A percentile compares a stretch with the other conserved stretches of the same genome.
Conservation (phyloP, 1,140 invertebrate species). For the Leguminivora glycinivorella region DNA sequence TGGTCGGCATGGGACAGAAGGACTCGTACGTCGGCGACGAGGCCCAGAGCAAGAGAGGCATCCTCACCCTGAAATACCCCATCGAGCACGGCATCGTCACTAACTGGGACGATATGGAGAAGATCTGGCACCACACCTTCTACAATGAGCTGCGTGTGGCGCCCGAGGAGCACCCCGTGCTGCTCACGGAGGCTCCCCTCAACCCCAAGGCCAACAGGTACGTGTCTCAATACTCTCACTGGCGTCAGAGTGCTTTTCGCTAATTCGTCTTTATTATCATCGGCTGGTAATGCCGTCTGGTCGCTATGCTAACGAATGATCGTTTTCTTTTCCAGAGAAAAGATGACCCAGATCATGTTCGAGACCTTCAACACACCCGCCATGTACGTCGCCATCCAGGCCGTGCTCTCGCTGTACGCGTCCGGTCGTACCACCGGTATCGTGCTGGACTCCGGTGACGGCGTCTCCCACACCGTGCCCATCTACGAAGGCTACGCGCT, state of each 20-base stretch:
- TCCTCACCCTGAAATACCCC: constrained; percentile 96
- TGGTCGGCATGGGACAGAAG: constrained; percentile 98
- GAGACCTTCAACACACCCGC: constrained; percentile 90
- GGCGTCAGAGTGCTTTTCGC: background rate
- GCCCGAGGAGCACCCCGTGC: constrained; percentile 94
- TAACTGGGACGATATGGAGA: constrained; percentile 99
- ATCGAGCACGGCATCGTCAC: constrained; percentile 98
- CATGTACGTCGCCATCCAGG: constrained; percentile 95
- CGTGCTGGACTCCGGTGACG: constrained; percentile 92
- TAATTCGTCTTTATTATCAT: background rate
- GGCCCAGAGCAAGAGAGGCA: constrained; percentile 94
- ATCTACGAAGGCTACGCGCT: constrained; percentile 94
- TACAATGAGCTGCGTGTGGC: constrained; percentile 94
- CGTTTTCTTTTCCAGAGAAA: constrained; percentile 78
- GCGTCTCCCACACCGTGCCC: constrained; percentile 93
- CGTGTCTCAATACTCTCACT: constrained; percentile 32
- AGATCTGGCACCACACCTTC: constrained; percentile 91
- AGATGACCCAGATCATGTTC: constrained; percentile 90
- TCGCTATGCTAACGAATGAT: constrained; percentile 27
- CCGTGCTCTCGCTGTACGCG: constrained; percentile 90
- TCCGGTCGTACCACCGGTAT: constrained; percentile 96
- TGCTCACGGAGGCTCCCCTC: constrained; percentile 94
- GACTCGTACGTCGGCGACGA: constrained; percentile 98
- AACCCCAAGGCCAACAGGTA: constrained; percentile 92
- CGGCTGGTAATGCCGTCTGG: background rate